Base-by-base conservation (phyloP, 2,113 vertebrate genomes). In the Oplegnathus fasciatus region DNA sequence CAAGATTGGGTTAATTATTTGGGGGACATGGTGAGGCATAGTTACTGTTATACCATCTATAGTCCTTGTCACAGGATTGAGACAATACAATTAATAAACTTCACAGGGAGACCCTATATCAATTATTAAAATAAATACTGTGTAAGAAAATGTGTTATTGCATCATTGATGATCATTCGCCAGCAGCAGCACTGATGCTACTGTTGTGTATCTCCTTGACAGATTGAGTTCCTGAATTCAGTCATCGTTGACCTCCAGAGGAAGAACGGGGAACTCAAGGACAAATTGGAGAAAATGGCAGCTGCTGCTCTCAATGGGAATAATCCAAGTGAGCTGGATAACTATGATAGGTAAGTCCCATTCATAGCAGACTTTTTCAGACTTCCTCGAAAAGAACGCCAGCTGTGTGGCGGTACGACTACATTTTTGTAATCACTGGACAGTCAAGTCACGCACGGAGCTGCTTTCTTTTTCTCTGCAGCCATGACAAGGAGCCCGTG, bases 151-250 rank as follows among this genome's bases (percentile, higher is more conserved):
- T 28, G 3, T 74, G 55, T 52, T 54, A 7, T 42, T 79, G 2
- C 2, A 34, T 46, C 24, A 50, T 40, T 7, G 28, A 74, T 64
- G 40, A 18, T 26, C 3, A 26, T 64, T 68, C 2, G 0, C 18
- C 24, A 17, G 5, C 14, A 69, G 58, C 57, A 61, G 32, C 57
- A 40, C 42, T 87, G 65, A 88, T 61, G 8, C 18, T 48, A 66
- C 57, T 54, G 6, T 85, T 68, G 13, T 77, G 34, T 5, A 4
- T 80, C n/a, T 80, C 22, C 42, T 61, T 80, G 48, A 22, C 42
- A 99, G 98, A 97, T 99, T 78, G 97, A 98, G 72, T 99, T 99
- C 96, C 95, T 99, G 72, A 99, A 99, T 79, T 98, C 98, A 0
- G 98, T 99, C 81, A 99, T 99, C 26, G 96, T 99, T 78, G 98